Conservation (phyloP, 2,113 vertebrate genomes). For the Halcyon senegalensis region DNA sequence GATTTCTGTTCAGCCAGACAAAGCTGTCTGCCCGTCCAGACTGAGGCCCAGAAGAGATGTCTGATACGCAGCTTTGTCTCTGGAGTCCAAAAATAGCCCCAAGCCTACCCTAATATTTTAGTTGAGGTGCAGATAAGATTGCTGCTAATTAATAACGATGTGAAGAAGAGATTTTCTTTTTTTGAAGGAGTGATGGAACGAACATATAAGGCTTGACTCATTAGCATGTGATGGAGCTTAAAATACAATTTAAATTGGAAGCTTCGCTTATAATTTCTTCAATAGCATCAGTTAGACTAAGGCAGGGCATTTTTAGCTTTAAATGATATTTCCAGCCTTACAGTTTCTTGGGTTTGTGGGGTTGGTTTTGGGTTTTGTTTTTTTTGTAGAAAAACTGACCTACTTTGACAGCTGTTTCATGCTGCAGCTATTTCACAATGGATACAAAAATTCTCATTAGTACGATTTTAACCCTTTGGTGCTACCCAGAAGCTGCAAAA, state of each 20-base stretch:
- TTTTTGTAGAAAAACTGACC: neutral
- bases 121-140: neutral
- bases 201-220: neutral
- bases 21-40: neutral
- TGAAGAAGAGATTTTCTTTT: neutral
- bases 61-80: neutral
- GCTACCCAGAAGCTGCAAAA: neutral
- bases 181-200: neutral
- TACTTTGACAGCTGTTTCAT: conserved; percentile 41
- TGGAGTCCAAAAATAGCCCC: neutral
- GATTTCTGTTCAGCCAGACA: neutral
- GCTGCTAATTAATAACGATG: neutral
- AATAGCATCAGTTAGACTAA: neutral
- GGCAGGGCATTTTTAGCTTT: neutral
- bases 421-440: neutral
- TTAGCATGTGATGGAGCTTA: neutral
- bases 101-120: neutral
- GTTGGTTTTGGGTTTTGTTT: neutral
- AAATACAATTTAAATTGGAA: conserved; percentile 10
- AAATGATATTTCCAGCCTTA: conserved; percentile 21
- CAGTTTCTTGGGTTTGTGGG: neutral
- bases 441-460: neutral
- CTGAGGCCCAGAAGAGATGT: neutral
- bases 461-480: neutral
- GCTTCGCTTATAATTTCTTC: neutral